These are phyloP conservation scores for Drosophila kanekoi DNA, from an alignment of 2,888 invertebrate genomes.

Conservation along the genomic window DNA sequence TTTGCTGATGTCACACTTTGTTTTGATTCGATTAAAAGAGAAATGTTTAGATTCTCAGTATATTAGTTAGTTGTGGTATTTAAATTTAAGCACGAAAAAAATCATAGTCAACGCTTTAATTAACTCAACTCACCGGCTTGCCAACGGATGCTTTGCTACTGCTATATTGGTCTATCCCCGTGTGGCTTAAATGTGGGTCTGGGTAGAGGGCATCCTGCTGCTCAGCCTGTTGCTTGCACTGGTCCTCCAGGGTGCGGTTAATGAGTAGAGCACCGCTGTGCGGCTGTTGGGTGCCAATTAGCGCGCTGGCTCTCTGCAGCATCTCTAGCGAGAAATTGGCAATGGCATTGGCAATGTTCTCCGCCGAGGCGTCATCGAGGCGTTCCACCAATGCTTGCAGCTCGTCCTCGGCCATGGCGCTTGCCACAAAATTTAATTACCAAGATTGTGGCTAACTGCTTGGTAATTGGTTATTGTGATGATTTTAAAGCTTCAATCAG, in stretches of 20 bases:
- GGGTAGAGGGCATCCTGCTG: slow-evolving; percentile 31
- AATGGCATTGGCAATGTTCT: slow-evolving; percentile 67
- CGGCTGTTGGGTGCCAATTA: slow-evolving; percentile 61
- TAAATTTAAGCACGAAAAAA: background rate
- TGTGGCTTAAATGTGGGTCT: background rate
- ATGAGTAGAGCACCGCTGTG: slow-evolving; percentile 48
- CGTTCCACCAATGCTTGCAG: slow-evolving; percentile 71
- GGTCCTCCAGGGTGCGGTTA: slow-evolving; percentile 73
- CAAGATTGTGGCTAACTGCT: background rate
- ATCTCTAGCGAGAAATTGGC: slow-evolving; percentile 79
- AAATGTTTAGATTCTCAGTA: background rate
- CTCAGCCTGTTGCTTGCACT: slow-evolving; percentile 67
- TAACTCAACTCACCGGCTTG: slow-evolving; percentile 47
- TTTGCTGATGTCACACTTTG: slow-evolving; percentile 3
- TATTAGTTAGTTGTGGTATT: background rate
- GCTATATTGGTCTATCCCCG: slow-evolving; percentile 2
- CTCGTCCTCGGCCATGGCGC: slow-evolving; percentile 70
- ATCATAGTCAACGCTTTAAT: background rate
- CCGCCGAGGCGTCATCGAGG: slow-evolving; percentile 60
- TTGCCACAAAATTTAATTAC: background rate
- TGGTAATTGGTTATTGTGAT: slow-evolving; percentile 2
- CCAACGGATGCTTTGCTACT: slow-evolving; percentile 2
- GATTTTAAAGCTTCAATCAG: slow-evolving; percentile 9
- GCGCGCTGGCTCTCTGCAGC: slow-evolving; percentile 70
- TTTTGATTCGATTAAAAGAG: slow-evolving; percentile 2